A percentile compares a stretch with the other conserved stretches of the same genome.
Evolutionary conservation across 2,888 invertebrate genomes (phyloP).

Genomic region (Caenorhabditis sp.): DNA sequence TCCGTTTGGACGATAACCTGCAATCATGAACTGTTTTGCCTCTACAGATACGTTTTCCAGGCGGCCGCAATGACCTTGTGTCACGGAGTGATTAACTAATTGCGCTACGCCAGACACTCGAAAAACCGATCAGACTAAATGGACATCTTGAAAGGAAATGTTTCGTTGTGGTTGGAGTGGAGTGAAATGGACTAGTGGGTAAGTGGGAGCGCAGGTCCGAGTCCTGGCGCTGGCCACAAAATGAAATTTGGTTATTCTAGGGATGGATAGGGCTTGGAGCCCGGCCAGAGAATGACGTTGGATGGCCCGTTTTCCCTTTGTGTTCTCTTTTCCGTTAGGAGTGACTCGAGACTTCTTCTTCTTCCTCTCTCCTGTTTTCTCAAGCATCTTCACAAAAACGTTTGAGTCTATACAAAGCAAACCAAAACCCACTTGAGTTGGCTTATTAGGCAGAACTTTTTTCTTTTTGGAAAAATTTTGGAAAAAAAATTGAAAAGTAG

Average conservation of each 20-base stretch:
- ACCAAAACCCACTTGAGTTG: too few species aligned
- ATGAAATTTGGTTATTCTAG: conserved; percentile 46
- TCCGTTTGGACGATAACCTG: conserved; percentile 68
- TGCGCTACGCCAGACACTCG: conserved; percentile 4
- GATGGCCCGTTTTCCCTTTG: conserved; percentile 23
- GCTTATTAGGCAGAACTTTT: too few species aligned
- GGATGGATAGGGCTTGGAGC: not conserved
- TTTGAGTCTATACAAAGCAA: conserved; percentile 11
- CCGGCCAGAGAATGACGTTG: conserved; percentile 37
- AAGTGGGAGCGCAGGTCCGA: conserved; percentile 51
- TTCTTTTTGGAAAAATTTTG: too few species aligned
- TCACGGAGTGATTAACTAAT: conserved; percentile 38
- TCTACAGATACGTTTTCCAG: conserved; percentile 14
- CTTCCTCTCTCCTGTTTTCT: conserved; percentile 1
- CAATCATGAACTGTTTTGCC: conserved; percentile 50
- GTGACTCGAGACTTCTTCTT: conserved; percentile 14
- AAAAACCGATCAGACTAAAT: conserved; percentile 20
- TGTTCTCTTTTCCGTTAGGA: conserved; percentile 31
- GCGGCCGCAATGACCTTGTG: conserved; percentile 36
- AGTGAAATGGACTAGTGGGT: too few species aligned
- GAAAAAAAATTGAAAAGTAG: too few species aligned
- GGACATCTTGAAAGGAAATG: conserved; percentile 3
- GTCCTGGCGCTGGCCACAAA: conserved; percentile 20
- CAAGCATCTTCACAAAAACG: conserved; percentile 34
- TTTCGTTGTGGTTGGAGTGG: conserved; percentile 6